Evolutionary conservation across 2,888 invertebrate genomes (phyloP).

Genomic region (Ormyrus nitidulus): DNA sequence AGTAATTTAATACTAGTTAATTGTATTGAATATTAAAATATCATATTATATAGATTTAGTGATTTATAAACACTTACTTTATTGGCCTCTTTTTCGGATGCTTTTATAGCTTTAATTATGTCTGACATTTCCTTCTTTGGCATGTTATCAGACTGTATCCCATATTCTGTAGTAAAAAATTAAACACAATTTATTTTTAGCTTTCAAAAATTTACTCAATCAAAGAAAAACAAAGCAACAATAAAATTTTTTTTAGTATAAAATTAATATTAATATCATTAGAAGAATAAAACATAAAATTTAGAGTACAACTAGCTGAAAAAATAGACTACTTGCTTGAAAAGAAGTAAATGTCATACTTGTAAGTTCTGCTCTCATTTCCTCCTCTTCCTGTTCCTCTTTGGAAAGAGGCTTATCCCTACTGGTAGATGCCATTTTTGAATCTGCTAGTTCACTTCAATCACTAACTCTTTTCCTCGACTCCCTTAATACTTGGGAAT

Average conservation of each 20-base stretch:
- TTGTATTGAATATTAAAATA: background rate
- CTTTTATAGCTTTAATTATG: conserved; percentile 57
- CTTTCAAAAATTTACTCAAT: too few relatives aligned
- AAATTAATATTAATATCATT: too few relatives aligned
- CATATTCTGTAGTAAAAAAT: too few relatives aligned
- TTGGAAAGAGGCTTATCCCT: conserved; percentile 22
- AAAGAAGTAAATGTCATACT: conserved; percentile 11
- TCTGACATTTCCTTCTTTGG: conserved; percentile 60
- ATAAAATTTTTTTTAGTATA: too few relatives aligned
- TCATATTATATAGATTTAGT: background rate
- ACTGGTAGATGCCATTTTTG: conserved; percentile 20
- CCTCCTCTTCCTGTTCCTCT: conserved; percentile 42
- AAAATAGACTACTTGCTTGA: too few relatives aligned
- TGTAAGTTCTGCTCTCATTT: conserved; percentile 34
- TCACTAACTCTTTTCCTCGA: background rate
- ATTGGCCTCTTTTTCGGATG: conserved; percentile 57
- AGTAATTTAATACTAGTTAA: too few relatives aligned
- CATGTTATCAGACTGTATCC: conserved; percentile 34
- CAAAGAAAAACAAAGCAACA: too few relatives aligned
- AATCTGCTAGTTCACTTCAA: background rate
- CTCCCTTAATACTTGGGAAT: background rate
- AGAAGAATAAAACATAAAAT: too few relatives aligned
- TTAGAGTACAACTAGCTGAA: too few relatives aligned
- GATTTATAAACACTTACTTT: conserved; percentile 47
- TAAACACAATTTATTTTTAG: too few relatives aligned